Percentiles rank a stretch among this genome's conserved stretches.
phyloP scores from a whole-genome alignment of 2,797 vertebrate species.

The Myripristis jacobus region DNA sequence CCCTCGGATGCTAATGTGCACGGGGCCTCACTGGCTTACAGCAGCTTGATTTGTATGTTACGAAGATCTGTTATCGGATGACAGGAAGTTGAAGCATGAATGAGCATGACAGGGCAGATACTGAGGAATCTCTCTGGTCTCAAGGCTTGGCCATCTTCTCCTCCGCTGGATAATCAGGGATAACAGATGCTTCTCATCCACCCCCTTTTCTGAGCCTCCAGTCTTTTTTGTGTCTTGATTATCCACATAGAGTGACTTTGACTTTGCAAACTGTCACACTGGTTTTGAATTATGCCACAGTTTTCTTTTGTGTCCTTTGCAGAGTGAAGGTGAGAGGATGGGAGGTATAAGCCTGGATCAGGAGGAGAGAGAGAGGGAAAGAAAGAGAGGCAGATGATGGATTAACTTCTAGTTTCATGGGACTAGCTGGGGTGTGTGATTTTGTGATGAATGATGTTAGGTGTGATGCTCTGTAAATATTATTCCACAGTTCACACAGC shows the following conservation, averaged over 20 bases:
- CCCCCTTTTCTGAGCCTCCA: slow-evolving; percentile 38
- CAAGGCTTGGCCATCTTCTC: slow-evolving; percentile 58
- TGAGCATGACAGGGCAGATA: slow-evolving; percentile 51
- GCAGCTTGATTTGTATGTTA: slow-evolving; percentile 43
- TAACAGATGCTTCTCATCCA: slow-evolving; percentile 50
- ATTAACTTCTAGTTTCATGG: slow-evolving; percentile 82
- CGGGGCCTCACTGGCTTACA: too few species aligned
- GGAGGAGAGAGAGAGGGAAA: slow-evolving; percentile 61
- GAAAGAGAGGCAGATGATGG: slow-evolving; percentile 80
- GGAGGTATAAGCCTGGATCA: slow-evolving; percentile 77
- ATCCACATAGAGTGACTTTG: slow-evolving; percentile 72
- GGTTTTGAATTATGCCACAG: slow-evolving; percentile 75
- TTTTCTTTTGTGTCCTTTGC: slow-evolving; percentile 75
- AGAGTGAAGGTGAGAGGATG: slow-evolving; percentile 79
- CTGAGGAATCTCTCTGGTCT: slow-evolving; percentile 52
- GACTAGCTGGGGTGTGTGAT: slow-evolving; percentile 78
- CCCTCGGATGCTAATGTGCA: too few species aligned
- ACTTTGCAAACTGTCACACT: slow-evolving; percentile 74
- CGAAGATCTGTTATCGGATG: slow-evolving; percentile 45
- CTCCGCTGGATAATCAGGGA: slow-evolving; percentile 34
- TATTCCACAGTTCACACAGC: slow-evolving; percentile 69
- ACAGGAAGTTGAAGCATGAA: slow-evolving; percentile 44
- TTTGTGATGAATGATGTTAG: slow-evolving; percentile 80
- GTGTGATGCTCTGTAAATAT: slow-evolving; percentile 77
- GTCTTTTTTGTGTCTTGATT: slow-evolving; percentile 64